phyloP scores from a whole-genome alignment of 2,888 invertebrate species.

The Hirtodrosophila duncani region DNA sequence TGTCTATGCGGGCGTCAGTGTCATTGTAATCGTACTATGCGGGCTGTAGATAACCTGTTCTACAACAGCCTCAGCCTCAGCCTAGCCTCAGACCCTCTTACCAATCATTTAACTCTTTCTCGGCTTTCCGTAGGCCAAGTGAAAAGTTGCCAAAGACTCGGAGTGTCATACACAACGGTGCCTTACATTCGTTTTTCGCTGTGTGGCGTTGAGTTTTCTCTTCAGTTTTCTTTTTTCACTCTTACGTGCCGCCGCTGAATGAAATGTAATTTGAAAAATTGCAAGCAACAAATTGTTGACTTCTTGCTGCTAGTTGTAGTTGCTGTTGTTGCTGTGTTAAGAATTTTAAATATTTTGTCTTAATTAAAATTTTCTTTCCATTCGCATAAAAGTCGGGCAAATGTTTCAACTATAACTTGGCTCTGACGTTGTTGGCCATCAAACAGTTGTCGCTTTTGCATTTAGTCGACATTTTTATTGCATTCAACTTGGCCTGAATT shows the following conservation, averaged over 20 bases:
- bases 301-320: conserved; percentile 23
- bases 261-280: conserved; percentile 70
- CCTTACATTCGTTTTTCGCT: conserved; percentile 58
- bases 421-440: conserved; percentile 59
- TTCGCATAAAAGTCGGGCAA: conserved; percentile 51
- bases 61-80: conserved; percentile 1
- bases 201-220: conserved; percentile 11
- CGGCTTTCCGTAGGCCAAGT: no score
- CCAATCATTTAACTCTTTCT: no score
- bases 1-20: conserved; percentile 49
- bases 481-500: conserved; percentile 66
- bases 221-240: conserved; percentile 8
- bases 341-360: conserved; percentile 69
- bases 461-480: conserved; percentile 68
- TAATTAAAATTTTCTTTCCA: conserved; percentile 54
- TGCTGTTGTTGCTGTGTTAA: conserved; percentile 39
- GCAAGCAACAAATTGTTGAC: conserved; percentile 60
- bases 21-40: conserved; percentile 39
- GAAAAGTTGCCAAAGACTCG: conserved; percentile 38
- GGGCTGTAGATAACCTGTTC: conserved; percentile 61
- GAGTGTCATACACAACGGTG: conserved; percentile 65
- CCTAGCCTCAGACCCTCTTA: conserved; percentile 22
- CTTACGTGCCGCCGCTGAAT: no score
- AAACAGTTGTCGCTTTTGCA: conserved; percentile 67
- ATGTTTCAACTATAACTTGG: conserved; percentile 59